Evolutionary conservation across 2,797 vertebrate species (phyloP).

Genomic region (Molossus molossus): DNA sequence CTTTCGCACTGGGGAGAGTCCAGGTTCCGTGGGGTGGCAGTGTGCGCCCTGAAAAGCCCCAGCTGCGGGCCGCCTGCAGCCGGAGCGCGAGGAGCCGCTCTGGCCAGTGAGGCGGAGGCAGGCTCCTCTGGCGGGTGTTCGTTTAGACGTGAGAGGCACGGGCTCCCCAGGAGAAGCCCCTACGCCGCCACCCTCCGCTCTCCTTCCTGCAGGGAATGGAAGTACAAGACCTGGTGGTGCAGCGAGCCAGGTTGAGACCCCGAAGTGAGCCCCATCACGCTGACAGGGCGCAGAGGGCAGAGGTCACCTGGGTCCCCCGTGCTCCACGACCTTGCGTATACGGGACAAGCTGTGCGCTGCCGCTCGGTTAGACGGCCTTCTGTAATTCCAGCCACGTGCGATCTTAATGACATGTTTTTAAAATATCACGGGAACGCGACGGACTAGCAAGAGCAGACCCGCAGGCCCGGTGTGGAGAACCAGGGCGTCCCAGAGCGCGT

Average conservation of each 20-base stretch:
- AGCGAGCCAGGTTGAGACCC: neutral
- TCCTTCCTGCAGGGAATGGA: neutral
- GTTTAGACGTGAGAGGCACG: neutral
- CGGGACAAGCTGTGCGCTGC: accelerated
- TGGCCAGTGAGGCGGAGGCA: too few relatives aligned
- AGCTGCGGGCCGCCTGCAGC: neutral
- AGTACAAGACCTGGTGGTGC: neutral
- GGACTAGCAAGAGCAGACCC: neutral
- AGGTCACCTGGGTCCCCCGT: neutral
- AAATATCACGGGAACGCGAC: neutral
- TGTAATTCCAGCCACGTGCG: neutral
- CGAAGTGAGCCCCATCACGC: neutral
- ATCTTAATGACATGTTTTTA: neutral
- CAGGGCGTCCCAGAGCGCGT: neutral
- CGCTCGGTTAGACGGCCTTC: neutral
- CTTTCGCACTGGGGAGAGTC: neutral
- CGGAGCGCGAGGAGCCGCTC: neutral
- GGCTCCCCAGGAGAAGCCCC: neutral
- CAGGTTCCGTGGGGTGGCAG: neutral
- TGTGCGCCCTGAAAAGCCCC: neutral
- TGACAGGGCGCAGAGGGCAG: neutral
- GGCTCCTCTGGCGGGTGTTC: neutral
- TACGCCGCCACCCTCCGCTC: neutral
- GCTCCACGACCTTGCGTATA: neutral
- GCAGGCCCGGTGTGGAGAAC: neutral